Evolutionary conservation across 1,140 invertebrate genomes (phyloP).

Genomic region (Pentalonia nigronervosa): DNA sequence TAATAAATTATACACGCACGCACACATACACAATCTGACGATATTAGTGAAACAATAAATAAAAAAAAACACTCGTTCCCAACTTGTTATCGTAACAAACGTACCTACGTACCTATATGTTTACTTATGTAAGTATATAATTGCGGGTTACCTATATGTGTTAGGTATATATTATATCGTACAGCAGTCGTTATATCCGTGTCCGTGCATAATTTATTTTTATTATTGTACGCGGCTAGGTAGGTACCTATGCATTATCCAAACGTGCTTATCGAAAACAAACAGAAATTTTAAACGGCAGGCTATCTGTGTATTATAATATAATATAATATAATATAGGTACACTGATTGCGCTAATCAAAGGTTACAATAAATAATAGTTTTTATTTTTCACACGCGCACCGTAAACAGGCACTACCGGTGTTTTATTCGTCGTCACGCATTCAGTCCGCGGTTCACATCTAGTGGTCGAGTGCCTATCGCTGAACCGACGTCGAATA

Average conservation of each 20-base stretch:
- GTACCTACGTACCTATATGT: not conserved
- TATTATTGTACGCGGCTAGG: not conserved
- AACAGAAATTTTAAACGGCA: slow-evolving; percentile 6
- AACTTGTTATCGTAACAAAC: not conserved
- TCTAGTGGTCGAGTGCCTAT: not conserved
- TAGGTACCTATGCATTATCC: not conserved
- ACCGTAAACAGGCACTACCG: not conserved
- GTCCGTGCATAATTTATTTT: not conserved
- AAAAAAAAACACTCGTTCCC: not conserved
- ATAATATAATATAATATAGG: not conserved
- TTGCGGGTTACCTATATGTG: not conserved
- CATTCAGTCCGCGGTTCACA: not conserved
- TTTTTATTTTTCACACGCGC: not conserved
- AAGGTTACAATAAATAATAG: slow-evolving; percentile 32
- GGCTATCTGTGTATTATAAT: not conserved
- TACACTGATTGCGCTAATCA: slow-evolving; percentile 21
- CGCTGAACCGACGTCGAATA: no score
- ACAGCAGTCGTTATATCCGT: not conserved
- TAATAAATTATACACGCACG: no score
- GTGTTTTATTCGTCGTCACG: not conserved
- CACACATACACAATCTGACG: not conserved
- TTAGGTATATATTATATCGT: not conserved
- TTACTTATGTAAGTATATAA: not conserved
- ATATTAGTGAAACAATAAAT: not conserved
- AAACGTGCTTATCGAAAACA: slow-evolving; percentile 12